Percentiles rank a stretch among this genome's conserved stretches.
These are phyloP conservation scores for Drosophila prostipennis DNA, from an alignment of 2,888 invertebrate genomes.

Conservation along the genomic window DNA sequence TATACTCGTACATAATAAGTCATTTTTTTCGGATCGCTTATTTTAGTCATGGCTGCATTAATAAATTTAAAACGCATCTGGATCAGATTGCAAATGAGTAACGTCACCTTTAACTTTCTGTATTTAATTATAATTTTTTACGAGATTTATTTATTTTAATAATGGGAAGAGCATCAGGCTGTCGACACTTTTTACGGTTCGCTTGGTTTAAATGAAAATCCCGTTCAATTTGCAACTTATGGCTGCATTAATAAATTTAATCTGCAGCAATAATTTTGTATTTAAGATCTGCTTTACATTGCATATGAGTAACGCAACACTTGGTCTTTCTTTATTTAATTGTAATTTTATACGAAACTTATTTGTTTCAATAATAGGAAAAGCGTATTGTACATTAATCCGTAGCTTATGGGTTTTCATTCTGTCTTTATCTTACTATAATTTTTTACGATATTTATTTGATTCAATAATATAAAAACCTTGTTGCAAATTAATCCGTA, in stretches of 20 bases:
- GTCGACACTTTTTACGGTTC: neutral
- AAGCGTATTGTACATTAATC: too few species aligned
- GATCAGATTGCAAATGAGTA: too few species aligned
- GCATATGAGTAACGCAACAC: too few species aligned
- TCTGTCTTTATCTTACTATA: neutral
- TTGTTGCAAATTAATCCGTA: neutral
- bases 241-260: neutral
- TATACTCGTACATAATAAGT: constrained; percentile 1
- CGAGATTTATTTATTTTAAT: neutral
- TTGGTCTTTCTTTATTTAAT: too few species aligned
- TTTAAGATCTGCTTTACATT: neutral
- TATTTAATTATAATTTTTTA: neutral
- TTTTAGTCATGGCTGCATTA: neutral
- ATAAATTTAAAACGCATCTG: neutral
- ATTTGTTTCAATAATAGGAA: too few species aligned
- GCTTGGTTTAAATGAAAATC: neutral
- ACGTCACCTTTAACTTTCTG: too few species aligned
- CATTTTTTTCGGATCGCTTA: neutral
- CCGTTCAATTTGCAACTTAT: neutral
- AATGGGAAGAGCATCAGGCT: neutral
- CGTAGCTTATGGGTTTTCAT: too few species aligned
- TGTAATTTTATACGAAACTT: too few species aligned
- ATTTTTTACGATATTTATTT: neutral
- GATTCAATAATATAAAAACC: neutral
- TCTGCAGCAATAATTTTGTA: neutral